Evolutionary conservation across 2,113 vertebrate genomes (phyloP).

Genomic region (Rhipidura dahli): DNA sequence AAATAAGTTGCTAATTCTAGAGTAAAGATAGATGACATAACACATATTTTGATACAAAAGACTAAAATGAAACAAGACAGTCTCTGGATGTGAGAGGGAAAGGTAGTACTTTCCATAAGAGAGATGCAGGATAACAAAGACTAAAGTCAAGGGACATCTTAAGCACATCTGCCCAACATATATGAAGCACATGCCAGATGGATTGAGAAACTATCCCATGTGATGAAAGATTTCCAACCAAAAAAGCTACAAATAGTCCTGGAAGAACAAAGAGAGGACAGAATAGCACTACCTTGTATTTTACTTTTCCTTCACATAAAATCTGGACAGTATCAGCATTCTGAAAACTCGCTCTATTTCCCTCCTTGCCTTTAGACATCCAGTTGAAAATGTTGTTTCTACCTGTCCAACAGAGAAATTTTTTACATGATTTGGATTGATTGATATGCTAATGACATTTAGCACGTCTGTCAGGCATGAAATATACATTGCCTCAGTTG

Average conservation of each 20-base stretch:
- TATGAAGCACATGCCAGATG: accelerated
- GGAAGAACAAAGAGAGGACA: neutral
- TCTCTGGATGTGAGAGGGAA: neutral
- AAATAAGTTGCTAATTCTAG: neutral
- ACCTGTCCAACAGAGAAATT: neutral
- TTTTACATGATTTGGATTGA: neutral
- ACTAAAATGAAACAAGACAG: neutral
- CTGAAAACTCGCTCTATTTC: neutral
- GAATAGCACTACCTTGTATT: neutral
- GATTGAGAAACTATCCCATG: neutral
- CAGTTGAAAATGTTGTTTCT: neutral
- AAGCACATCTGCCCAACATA: neutral
- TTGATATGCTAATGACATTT: neutral
- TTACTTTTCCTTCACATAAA: neutral
- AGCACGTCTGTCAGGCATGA: neutral
- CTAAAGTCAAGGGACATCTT: neutral
- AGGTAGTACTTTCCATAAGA: neutral
- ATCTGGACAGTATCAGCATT: neutral
- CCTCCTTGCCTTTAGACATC: neutral
- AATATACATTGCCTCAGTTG: neutral
- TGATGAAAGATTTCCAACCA: neutral
- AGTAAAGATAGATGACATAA: neutral
- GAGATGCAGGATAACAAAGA: neutral
- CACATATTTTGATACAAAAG: neutral
- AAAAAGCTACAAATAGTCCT: neutral